Percentiles rank a stretch among this genome's conserved stretches.
Conservation (phyloP, 2,113 vertebrate genomes). For the Macrotus californicus region DNA sequence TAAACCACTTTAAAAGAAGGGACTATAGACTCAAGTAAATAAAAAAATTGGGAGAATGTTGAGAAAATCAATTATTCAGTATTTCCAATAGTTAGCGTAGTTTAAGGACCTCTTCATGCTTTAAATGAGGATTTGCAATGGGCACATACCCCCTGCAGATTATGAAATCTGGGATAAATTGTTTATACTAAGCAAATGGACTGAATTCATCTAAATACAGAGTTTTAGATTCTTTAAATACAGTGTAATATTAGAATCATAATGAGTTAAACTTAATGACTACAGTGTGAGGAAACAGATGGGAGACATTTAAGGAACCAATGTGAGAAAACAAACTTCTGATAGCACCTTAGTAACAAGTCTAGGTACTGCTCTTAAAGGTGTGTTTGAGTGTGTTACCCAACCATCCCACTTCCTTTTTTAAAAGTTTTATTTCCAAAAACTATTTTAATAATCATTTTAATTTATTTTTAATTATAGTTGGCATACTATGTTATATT, state of each 20-base stretch:
- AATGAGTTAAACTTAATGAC: slow-evolving; percentile 55
- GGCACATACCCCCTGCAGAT: not conserved
- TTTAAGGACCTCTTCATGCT: not conserved
- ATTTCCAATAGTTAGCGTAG: not conserved
- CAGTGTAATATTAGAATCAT: slow-evolving; percentile 54
- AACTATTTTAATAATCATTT: not conserved
- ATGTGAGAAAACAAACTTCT: not conserved
- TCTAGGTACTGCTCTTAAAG: not conserved
- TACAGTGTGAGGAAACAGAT: slow-evolving; percentile 10
- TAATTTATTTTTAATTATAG: not conserved
- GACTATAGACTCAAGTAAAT: not conserved
- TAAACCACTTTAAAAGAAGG: not conserved
- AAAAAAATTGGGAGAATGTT: not conserved
- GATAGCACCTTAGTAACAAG: not conserved
- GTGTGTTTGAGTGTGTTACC: not conserved
- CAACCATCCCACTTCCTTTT: not conserved
- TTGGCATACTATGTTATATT: not conserved
- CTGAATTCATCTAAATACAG: slow-evolving; percentile 48
- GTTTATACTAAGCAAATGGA: slow-evolving; percentile 9
- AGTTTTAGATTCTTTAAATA: slow-evolving; percentile 50
- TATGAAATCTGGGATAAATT: slow-evolving; percentile 39
- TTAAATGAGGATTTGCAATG: not conserved
- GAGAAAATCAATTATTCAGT: not conserved
- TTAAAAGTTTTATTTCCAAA: not conserved
- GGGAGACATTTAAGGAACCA: not conserved